Percentiles rank a stretch among this genome's conserved stretches.
Evolutionary conservation across 2,113 vertebrate genomes (phyloP).

Genomic region (Cettia cetti): DNA sequence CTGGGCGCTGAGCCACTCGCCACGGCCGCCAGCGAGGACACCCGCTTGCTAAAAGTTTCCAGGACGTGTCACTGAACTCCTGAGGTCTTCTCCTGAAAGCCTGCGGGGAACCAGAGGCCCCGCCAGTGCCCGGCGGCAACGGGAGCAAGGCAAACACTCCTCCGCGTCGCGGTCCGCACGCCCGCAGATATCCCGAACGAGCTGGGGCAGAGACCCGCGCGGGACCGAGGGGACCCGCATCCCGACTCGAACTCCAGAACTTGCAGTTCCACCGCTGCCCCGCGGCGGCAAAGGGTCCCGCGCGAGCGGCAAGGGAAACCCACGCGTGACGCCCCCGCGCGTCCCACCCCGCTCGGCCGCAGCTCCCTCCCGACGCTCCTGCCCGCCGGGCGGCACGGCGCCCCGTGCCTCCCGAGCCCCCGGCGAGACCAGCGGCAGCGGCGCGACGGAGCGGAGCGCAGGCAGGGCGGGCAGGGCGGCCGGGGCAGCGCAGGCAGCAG

Average conservation of each 20-base stretch:
- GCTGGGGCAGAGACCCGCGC: background rate
- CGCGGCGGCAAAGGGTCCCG: background rate
- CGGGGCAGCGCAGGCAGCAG: background rate
- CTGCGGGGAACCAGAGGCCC: background rate
- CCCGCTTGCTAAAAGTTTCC: slow-evolving; percentile 23
- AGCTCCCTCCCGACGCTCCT: background rate
- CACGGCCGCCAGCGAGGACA: background rate
- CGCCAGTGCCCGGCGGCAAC: background rate
- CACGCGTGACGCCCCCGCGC: background rate
- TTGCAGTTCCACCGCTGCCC: background rate
- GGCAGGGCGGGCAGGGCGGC: background rate
- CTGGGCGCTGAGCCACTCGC: background rate
- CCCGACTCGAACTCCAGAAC: background rate
- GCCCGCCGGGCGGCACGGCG: background rate
- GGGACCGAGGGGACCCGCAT: background rate
- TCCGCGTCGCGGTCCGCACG: background rate
- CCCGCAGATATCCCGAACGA: background rate
- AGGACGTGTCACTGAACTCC: slow-evolving; percentile 5
- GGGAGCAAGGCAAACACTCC: background rate
- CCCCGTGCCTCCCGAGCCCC: background rate
- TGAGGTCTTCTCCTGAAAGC: background rate
- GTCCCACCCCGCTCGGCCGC: background rate
- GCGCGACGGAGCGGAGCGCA: background rate
- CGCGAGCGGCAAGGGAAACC: background rate
- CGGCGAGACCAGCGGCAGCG: background rate